phyloP scores from a whole-genome alignment of 1,140 invertebrate species.

The Plectrocnemia conspersa region DNA sequence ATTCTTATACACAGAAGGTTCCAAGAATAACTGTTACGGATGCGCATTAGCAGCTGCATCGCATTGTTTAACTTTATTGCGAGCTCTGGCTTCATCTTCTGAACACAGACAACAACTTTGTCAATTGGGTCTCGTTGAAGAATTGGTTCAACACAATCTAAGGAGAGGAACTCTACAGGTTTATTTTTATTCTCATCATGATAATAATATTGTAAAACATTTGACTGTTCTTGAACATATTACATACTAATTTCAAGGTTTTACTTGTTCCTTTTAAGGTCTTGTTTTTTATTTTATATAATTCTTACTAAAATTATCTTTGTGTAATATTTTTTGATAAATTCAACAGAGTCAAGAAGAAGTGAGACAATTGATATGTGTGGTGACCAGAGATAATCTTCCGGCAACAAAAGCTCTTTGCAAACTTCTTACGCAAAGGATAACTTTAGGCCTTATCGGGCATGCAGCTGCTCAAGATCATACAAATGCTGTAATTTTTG shows the following conservation, averaged over 20 bases:
- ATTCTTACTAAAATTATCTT: too few relatives aligned
- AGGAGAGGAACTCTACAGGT: slow-evolving; percentile 69
- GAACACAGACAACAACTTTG: slow-evolving; percentile 75
- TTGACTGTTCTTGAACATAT: not conserved
- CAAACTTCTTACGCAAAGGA: slow-evolving; percentile 73
- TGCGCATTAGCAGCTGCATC: slow-evolving; percentile 84
- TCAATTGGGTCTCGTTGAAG: slow-evolving; percentile 81
- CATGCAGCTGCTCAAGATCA: slow-evolving; percentile 56
- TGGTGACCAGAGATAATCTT: slow-evolving; percentile 87
- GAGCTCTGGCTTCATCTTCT: slow-evolving; percentile 83
- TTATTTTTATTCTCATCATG: slow-evolving; percentile 10
- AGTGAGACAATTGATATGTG: slow-evolving; percentile 80
- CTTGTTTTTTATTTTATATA: too few relatives aligned
- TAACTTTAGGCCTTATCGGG: slow-evolving; percentile 69
- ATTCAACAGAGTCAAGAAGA: slow-evolving; percentile 80
- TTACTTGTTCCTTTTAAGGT: too few relatives aligned
- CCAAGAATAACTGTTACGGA: slow-evolving; percentile 71
- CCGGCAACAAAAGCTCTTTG: slow-evolving; percentile 83
- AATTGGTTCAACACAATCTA: slow-evolving; percentile 87
- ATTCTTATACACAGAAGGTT: slow-evolving; percentile 15
- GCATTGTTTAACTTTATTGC: slow-evolving; percentile 86
- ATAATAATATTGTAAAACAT: slow-evolving; percentile 1
- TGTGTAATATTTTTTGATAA: too few relatives aligned
- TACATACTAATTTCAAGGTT: not conserved
- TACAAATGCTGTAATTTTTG: slow-evolving; percentile 48